These are phyloP conservation scores for Pituophis catenifer DNA, from an alignment of 2,113 vertebrate genomes.

Conservation along the genomic window DNA sequence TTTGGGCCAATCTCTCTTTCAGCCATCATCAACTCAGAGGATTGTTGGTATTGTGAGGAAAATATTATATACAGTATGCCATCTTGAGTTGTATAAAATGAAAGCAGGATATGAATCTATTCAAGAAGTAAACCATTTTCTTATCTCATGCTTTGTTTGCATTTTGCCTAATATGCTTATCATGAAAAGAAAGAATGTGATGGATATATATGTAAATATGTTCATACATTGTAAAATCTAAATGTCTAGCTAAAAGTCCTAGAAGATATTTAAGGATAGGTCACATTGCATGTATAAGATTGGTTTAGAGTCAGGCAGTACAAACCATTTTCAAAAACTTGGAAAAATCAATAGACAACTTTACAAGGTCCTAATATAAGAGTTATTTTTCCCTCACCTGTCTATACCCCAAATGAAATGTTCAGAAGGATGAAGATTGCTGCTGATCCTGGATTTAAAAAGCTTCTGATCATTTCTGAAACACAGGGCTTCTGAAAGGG, in stretches of 20 bases:
- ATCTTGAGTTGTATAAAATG: not conserved
- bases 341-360: not conserved
- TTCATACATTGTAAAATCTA: not conserved
- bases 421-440: not conserved
- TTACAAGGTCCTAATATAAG: not conserved
- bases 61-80: not conserved
- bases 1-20: not conserved
- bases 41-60: not conserved
- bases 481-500: not conserved
- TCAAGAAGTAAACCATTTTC: not conserved
- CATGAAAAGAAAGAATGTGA: not conserved
- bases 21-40: not conserved
- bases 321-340: not conserved
- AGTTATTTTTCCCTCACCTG: not conserved
- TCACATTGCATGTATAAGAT: not conserved
- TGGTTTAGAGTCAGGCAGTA: not conserved
- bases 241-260: not conserved
- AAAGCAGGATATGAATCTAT: not conserved
- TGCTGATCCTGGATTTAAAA: not conserved
- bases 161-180: not conserved
- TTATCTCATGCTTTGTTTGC: not conserved
- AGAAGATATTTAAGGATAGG: not conserved
- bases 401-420: not conserved
- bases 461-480: not conserved
- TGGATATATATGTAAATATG: not conserved